These are phyloP conservation scores for Noctua comes DNA, from an alignment of 2,888 invertebrate genomes.

Conservation along the genomic window DNA sequence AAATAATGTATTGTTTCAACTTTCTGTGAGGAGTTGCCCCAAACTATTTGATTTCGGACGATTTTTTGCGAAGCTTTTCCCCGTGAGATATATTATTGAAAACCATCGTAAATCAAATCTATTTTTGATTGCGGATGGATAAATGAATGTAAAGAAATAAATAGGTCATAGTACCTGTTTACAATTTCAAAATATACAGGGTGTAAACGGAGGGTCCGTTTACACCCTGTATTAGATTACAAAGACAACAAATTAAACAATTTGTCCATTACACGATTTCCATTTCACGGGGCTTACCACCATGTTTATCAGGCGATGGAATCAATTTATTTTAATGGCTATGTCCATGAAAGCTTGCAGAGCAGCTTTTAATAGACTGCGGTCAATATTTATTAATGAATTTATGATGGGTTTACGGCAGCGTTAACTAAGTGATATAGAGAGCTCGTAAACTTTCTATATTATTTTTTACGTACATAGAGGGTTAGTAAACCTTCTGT, in stretches of 20 bases:
- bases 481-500: no score
- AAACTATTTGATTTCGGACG: slow-evolving; percentile 8
- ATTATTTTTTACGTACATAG: no score
- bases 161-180: no score
- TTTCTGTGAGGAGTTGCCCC: neutral
- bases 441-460: neutral
- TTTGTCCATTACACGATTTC: slow-evolving; percentile 9
- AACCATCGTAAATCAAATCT: neutral
- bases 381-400: slow-evolving; percentile 27
- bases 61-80: neutral
- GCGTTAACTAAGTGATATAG: neutral
- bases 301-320: slow-evolving; percentile 24
- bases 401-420: neutral
- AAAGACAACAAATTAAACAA: neutral
- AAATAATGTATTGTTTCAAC: slow-evolving; percentile 3
- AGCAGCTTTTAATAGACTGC: slow-evolving; percentile 30
- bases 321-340: slow-evolving; percentile 36
- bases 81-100: neutral
- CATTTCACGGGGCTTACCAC: slow-evolving; percentile 20
- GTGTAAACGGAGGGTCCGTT: no score
- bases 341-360: slow-evolving; percentile 14
- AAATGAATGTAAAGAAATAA: neutral
- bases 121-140: neutral
- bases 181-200: no score
- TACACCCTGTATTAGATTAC: no score